These are phyloP conservation scores for Ramphastos sulfuratus DNA, from an alignment of 2,113 vertebrate species.

Conservation along the genomic window DNA sequence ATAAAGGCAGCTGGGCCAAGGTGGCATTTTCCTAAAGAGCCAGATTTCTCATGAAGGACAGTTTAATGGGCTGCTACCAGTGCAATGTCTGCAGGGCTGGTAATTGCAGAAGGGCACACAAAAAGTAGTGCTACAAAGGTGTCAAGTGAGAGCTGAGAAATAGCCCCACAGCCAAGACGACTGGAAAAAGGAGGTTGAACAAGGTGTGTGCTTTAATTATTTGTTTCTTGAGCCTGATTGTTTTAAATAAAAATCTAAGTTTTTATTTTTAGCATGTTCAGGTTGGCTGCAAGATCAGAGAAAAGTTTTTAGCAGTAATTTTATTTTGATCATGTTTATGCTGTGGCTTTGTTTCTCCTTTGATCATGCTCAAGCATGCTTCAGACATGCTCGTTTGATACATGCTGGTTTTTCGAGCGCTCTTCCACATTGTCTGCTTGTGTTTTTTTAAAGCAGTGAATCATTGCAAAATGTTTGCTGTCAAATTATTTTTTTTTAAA, in stretches of 20 bases:
- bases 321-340: slow-evolving; percentile 68
- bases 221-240: slow-evolving; percentile 34
- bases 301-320: slow-evolving; percentile 55
- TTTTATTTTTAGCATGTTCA: slow-evolving; percentile 66
- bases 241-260: slow-evolving; percentile 30
- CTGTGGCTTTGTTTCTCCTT: slow-evolving; percentile 65
- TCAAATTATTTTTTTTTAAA: slow-evolving; percentile 44
- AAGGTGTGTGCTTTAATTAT: slow-evolving; percentile 42
- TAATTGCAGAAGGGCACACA: slow-evolving; percentile 65
- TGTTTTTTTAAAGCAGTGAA: slow-evolving; percentile 5
- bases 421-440: slow-evolving; percentile 13
- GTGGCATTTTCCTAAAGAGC: slow-evolving; percentile 71
- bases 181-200: slow-evolving; percentile 33
- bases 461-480: slow-evolving; percentile 16
- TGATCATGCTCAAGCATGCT: slow-evolving; percentile 73
- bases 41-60: slow-evolving; percentile 75
- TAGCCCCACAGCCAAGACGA: slow-evolving; percentile 32
- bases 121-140: slow-evolving; percentile 52
- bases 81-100: slow-evolving; percentile 68
- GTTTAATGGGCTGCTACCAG: slow-evolving; percentile 76
- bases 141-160: slow-evolving; percentile 48
- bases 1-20: slow-evolving; percentile 69
- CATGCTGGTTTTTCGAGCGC: slow-evolving; percentile 42
- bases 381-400: slow-evolving; percentile 72
- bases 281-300: slow-evolving; percentile 68